Base-by-base conservation (phyloP, 2,888 invertebrate genomes). In the Leuctra nigra region DNA sequence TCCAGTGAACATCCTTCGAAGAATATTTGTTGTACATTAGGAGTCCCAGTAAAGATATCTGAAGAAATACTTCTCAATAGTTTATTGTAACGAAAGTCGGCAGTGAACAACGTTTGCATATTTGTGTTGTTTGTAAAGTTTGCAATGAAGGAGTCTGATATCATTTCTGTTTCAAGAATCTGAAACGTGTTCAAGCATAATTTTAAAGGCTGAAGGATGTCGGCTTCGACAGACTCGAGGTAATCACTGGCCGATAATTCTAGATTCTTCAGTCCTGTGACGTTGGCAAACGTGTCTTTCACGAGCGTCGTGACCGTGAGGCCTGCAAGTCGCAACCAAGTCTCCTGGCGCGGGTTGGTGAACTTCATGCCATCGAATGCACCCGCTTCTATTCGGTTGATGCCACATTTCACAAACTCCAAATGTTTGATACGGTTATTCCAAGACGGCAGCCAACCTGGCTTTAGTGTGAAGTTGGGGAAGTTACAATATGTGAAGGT, bases 1-100 rank as follows among this genome's bases (percentile, higher is more conserved):
- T 54, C 50, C 20, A 80, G 16, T 3, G 13, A 20, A 4, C 20
- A 20, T 14, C 20, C 41, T 16, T n/a, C 2, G 13, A 50, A 35
- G 36, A 35, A 20, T 18, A 50, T 9, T 4, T n/a, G 2, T 41
- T 20, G 18, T 4, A 41, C n/a, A 41, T 41, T n/a, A n/a, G n/a
- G n/a, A n/a, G n/a, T n/a, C 11, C 29, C 29, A 7, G 7, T 29
- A 11, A 29, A 29, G 6, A 29, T 29, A 29, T 29, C 29, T 29
- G 29, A 29, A 29, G 29, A 29, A 29, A 29, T 29, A 29, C 29
- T 29, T 11, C 7, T 7, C 11, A 29, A 7, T 29, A 7, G 7
- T 60, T 3, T 61, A 58, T 22, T 64, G 14, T 24, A 60, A 54
- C 11, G 59, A 4, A 44, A 22, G 13, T 44, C 44, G 4, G 23